A percentile compares a stretch with the other conserved stretches of the same genome.
These are phyloP conservation scores for Dryoscopus gambensis DNA, from an alignment of 2,113 vertebrate genomes.

Conservation along the genomic window DNA sequence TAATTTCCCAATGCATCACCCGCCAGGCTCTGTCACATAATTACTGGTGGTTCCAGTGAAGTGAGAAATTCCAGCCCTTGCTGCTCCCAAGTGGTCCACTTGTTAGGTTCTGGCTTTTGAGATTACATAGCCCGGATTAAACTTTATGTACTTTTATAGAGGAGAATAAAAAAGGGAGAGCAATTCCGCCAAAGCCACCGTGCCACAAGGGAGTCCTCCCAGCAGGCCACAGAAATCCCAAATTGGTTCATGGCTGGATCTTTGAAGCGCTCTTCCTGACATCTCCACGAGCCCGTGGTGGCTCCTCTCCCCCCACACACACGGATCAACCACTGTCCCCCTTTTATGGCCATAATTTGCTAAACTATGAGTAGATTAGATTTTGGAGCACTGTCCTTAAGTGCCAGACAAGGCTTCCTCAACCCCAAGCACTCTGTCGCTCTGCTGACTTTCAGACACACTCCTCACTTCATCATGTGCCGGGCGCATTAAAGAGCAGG, in stretches of 20 bases:
- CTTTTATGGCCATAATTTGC: neutral
- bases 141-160: conserved; percentile 19
- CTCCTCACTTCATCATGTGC: neutral
- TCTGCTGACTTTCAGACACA: conserved; percentile 8
- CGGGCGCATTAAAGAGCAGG: neutral
- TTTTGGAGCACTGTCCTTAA: conserved; percentile 15
- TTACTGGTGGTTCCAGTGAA: neutral
- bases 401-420: neutral
- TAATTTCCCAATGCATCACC: neutral
- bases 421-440: neutral
- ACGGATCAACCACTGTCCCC: neutral
- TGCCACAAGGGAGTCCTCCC: neutral
- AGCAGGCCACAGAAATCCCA: rapidly evolving
- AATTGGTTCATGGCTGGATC: neutral
- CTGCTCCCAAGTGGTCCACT: conserved; percentile 42
- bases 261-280: neutral
- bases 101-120: conserved; percentile 24
- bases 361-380: neutral
- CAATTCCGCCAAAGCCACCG: neutral
- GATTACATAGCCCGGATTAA: conserved; percentile 25
- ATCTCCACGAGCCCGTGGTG: neutral
- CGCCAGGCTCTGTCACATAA: neutral
- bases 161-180: conserved; percentile 9
- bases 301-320: neutral
- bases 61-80: conserved; percentile 18